phyloP scores from a whole-genome alignment of 2,113 vertebrate species.

The Pteruthius melanotis region DNA sequence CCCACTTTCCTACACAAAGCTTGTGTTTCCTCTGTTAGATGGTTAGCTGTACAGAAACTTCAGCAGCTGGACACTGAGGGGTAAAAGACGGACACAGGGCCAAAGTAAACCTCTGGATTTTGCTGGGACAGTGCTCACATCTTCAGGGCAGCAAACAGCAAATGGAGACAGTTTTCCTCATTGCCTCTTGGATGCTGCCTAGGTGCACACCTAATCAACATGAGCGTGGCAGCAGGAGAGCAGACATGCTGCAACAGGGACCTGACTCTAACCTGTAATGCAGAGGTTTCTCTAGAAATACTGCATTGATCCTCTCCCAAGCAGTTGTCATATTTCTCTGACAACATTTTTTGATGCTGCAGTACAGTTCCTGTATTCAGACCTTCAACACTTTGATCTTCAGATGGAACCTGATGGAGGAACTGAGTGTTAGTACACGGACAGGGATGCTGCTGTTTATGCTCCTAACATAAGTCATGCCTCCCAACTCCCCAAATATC shows the following conservation, averaged over 20 bases:
- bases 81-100: neutral
- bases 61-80: neutral
- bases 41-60: neutral
- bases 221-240: neutral
- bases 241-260: neutral
- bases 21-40: neutral
- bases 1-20: neutral
- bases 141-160: neutral
- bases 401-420: neutral
- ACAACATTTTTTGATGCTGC: neutral
- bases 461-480: neutral
- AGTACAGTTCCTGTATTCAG: neutral
- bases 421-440: neutral
- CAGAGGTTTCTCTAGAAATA: neutral
- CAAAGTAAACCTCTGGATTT: neutral
- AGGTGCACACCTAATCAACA: neutral
- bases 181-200: neutral
- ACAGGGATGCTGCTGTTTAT: neutral
- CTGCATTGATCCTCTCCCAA: neutral
- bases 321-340: neutral
- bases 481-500: rapidly evolving
- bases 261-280: neutral
- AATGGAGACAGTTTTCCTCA: neutral
- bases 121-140: rapidly evolving
- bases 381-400: neutral